These are phyloP conservation scores for Cinclus mexicanus DNA, from an alignment of 2,113 vertebrate species.

Conservation along the genomic window DNA sequence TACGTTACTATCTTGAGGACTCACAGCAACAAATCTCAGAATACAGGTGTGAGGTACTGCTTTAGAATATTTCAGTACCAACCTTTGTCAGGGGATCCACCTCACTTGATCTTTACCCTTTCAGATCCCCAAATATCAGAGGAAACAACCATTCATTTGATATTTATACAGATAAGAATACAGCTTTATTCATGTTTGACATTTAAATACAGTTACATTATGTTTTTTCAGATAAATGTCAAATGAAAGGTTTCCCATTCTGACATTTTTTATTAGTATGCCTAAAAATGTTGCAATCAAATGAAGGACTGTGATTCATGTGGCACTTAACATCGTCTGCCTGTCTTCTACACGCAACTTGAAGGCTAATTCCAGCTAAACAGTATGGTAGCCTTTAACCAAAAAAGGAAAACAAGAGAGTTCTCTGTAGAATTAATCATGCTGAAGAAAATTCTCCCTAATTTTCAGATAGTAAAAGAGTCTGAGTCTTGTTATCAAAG, in stretches of 20 bases:
- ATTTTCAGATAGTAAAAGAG: not conserved
- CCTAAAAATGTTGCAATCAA: conserved; percentile 51
- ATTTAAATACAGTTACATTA: conserved; percentile 66
- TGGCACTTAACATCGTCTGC: conserved; percentile 8
- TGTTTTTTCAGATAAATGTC: conserved; percentile 69
- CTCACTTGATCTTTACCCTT: conserved; percentile 33
- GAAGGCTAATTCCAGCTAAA: not conserved
- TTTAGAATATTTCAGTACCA: not conserved
- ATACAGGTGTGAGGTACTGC: not conserved
- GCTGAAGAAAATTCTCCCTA: not conserved
- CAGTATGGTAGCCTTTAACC: not conserved
- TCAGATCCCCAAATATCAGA: conserved; percentile 53
- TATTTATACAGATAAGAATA: conserved; percentile 62
- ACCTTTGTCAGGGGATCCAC: not conserved
- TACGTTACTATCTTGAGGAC: not conserved
- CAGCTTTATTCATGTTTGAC: conserved; percentile 64
- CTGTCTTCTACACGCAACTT: not conserved
- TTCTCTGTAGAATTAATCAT: not conserved
- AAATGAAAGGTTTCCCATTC: conserved; percentile 62
- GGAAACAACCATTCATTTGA: conserved; percentile 32
- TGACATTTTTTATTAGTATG: conserved; percentile 66
- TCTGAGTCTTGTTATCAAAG: not conserved
- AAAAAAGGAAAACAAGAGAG: not conserved
- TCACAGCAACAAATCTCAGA: not conserved
- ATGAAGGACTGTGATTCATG: conserved; percentile 43